Conservation (phyloP, 1,140 invertebrate species). For the Apis cerana region DNA sequence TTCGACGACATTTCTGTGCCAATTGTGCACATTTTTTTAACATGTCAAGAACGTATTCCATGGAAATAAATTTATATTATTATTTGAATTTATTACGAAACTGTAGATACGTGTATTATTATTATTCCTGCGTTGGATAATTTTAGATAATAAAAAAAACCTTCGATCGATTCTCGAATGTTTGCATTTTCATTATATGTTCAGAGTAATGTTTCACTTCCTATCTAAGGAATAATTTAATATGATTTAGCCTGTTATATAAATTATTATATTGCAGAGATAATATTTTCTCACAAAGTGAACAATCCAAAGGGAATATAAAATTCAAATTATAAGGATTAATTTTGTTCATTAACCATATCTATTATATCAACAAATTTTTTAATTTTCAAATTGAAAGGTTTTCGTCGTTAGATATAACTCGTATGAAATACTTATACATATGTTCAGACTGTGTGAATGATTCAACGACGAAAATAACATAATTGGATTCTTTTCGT, state of each 20-base stretch:
- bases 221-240: not conserved
- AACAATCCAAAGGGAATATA: too few relatives aligned
- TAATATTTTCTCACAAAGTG: not conserved
- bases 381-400: too few relatives aligned
- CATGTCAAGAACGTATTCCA: not conserved
- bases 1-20: constrained; percentile 19
- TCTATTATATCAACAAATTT: too few relatives aligned
- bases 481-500: not conserved
- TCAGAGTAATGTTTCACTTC: not conserved
- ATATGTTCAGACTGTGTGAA: too few relatives aligned
- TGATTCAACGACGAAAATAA: not conserved
- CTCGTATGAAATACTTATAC: too few relatives aligned
- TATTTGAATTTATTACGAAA: not conserved
- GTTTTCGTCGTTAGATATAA: too few relatives aligned
- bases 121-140: not conserved
- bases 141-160: not conserved
- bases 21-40: not conserved
- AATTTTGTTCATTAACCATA: too few relatives aligned
- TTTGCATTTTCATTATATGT: not conserved
- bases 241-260: not conserved
- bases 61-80: not conserved
- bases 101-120: too few relatives aligned
- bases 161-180: not conserved
- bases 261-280: not conserved
- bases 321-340: too few relatives aligned